These are phyloP conservation scores for Heliconius ismenius DNA, from an alignment of 2,888 invertebrate species.

Conservation along the genomic window DNA sequence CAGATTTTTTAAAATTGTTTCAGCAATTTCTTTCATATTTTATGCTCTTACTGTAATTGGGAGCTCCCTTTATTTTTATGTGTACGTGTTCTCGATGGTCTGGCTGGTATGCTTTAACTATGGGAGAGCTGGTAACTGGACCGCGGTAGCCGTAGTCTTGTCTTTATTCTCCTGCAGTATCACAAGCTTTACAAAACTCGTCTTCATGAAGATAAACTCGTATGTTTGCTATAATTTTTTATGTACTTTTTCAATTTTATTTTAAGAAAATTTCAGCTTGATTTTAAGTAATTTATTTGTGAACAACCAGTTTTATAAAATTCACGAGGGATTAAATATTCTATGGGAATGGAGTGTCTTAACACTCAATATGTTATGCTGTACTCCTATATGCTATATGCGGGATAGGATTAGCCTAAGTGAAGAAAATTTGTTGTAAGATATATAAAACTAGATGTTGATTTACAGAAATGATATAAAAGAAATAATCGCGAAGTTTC, in stretches of 20 bases:
- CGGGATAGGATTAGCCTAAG: too few species aligned
- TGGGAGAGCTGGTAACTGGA: slow-evolving; percentile 50
- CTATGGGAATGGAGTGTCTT: not conserved
- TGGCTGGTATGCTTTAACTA: slow-evolving; percentile 57
- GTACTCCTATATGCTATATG: not conserved
- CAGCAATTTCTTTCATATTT: slow-evolving; percentile 52
- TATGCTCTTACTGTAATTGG: slow-evolving; percentile 49
- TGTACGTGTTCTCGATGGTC: slow-evolving; percentile 53
- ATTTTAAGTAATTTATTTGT: too few species aligned
- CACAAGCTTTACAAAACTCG: slow-evolving; percentile 53
- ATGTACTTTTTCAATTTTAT: too few species aligned
- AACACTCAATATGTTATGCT: not conserved
- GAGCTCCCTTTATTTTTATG: slow-evolving; percentile 53
- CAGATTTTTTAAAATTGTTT: not conserved
- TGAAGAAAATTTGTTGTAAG: too few species aligned
- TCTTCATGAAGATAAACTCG: slow-evolving; percentile 54
- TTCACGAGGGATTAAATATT: too few species aligned
- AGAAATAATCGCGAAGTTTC: slow-evolving; percentile 49
- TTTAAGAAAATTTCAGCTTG: too few species aligned
- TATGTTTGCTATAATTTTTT: slow-evolving; percentile 45
- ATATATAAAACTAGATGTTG: not conserved
- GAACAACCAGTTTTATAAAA: too few species aligned
- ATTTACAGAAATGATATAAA: slow-evolving; percentile 50
- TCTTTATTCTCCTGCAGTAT: slow-evolving; percentile 56
- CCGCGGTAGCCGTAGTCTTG: slow-evolving; percentile 51